Evolutionary conservation across 2,888 invertebrate genomes (phyloP).

Genomic region (Gymnoscelis rufifasciata): DNA sequence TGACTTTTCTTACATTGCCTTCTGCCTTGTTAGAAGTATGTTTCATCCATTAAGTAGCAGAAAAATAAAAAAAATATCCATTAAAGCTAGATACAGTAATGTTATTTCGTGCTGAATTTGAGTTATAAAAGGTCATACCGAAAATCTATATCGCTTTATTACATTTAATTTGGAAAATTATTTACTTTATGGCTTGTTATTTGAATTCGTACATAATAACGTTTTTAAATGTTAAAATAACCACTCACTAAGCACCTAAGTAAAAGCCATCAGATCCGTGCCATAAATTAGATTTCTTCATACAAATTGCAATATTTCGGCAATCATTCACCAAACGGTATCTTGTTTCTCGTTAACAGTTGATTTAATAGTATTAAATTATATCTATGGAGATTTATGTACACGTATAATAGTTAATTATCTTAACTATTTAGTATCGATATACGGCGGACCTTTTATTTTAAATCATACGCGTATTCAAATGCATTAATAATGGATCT

Average conservation of each 20-base stretch:
- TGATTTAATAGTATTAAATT: conserved; percentile 14
- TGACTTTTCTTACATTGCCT: too few species aligned
- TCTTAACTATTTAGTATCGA: conserved; percentile 15
- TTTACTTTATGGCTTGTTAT: neutral
- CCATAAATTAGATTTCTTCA: conserved; percentile 25
- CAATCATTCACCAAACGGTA: conserved; percentile 5
- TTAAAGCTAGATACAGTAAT: too few species aligned
- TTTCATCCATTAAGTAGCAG: too few species aligned
- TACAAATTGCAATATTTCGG: conserved; percentile 20
- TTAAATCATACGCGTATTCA: neutral
- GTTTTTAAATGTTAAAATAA: neutral
- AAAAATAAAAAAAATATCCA: too few species aligned
- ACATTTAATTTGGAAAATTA: too few species aligned
- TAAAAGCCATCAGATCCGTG: neutral
- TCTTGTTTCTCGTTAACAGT: conserved; percentile 14
- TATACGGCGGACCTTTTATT: conserved; percentile 2
- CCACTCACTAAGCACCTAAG: neutral
- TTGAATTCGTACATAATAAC: neutral
- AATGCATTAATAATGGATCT: neutral
- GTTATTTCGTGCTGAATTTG: too few species aligned
- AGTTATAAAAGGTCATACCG: too few species aligned
- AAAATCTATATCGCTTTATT: too few species aligned
- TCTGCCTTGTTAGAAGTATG: too few species aligned
- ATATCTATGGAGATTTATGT: conserved; percentile 20
- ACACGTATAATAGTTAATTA: conserved; percentile 18